Evolutionary conservation across 2,113 vertebrate species (phyloP).

Genomic region (Butorides virescens): DNA sequence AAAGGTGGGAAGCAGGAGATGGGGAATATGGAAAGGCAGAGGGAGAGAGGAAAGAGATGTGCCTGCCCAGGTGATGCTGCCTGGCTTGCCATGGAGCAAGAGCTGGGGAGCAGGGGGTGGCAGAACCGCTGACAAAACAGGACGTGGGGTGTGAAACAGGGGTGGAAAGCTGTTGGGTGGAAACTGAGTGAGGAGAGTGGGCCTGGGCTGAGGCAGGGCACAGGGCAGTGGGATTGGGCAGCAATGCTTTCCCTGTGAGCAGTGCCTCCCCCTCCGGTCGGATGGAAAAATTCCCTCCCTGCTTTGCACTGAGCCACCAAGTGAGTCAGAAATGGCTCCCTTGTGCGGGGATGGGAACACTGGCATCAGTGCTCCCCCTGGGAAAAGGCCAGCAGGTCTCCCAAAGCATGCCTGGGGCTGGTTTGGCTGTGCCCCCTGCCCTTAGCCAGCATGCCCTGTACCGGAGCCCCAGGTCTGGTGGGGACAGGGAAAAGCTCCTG

Average conservation of each 20-base stretch:
- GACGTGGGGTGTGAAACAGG: neutral
- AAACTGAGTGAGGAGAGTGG: neutral
- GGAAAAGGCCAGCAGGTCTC: neutral
- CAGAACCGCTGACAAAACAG: neutral
- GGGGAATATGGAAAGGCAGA: neutral
- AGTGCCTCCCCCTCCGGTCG: rapidly evolving
- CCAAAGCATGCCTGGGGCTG: neutral
- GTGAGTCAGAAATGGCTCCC: neutral
- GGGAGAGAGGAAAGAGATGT: neutral
- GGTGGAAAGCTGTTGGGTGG: neutral
- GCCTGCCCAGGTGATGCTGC: neutral
- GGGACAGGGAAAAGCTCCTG: neutral
- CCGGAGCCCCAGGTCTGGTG: too few species aligned
- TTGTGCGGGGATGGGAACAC: rapidly evolving
- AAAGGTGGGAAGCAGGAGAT: neutral
- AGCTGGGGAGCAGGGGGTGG: neutral
- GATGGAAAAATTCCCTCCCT: neutral
- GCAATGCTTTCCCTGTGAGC: rapidly evolving
- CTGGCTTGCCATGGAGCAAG: neutral
- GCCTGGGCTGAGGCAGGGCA: neutral
- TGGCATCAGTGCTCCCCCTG: neutral
- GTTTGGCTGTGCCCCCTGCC: rapidly evolving
- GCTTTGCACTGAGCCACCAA: neutral
- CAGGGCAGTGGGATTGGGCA: neutral
- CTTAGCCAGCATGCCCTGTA: neutral